Conservation (phyloP, 1,140 invertebrate species). For the Sitobion miscanthi region DNA sequence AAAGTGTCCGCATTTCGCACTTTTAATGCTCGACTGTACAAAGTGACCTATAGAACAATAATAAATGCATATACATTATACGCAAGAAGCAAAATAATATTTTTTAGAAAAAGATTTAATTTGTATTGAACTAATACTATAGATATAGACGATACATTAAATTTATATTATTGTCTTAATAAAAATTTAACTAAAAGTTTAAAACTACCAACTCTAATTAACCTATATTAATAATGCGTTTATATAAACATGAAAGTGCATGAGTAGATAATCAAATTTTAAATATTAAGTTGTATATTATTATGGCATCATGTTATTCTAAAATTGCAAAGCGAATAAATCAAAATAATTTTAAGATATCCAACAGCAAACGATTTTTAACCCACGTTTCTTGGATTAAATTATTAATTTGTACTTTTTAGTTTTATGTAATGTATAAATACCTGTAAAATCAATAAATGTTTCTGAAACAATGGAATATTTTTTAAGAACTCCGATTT, state of each 20-base stretch:
- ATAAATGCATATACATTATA: neutral
- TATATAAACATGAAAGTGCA: neutral
- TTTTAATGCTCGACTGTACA: no score
- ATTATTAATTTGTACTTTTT: neutral
- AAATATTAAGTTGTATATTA: neutral
- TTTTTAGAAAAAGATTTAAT: neutral
- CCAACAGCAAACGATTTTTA: neutral
- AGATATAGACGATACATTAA: neutral
- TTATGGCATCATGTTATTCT: neutral
- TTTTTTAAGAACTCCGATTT: slow-evolving; percentile 47
- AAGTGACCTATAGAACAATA: neutral
- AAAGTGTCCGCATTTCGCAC: no score
- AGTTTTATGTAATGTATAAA: neutral
- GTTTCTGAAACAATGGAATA: slow-evolving; percentile 34
- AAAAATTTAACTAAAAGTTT: neutral
- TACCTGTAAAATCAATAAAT: slow-evolving; percentile 46
- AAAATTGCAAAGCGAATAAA: neutral
- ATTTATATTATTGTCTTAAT: neutral
- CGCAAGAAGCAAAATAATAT: neutral
- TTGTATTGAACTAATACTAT: neutral
- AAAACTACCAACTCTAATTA: neutral
- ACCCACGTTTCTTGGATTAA: neutral
- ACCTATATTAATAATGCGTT: neutral
- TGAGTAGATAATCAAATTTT: neutral
- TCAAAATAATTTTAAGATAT: neutral